Conservation (phyloP, 1,140 invertebrate genomes). For the Cydia amplana region DNA sequence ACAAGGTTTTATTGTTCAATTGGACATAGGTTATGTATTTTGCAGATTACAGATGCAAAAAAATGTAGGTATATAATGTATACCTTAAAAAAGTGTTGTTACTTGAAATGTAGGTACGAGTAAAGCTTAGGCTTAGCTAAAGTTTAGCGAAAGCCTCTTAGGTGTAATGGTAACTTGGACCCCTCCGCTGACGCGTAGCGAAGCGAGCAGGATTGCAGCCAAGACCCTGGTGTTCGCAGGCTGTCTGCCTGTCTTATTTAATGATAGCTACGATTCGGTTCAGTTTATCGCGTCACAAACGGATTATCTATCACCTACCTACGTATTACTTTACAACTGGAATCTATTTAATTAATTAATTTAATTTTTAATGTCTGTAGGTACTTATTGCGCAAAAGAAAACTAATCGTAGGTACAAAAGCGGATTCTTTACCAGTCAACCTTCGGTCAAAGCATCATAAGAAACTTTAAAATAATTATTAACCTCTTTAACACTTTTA, state of each 20-base stretch:
- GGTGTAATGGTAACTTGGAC: constrained; percentile 9
- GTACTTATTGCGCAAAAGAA: no score
- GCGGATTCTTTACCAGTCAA: no score
- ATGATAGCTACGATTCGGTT: background rate
- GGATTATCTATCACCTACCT: background rate
- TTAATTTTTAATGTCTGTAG: no score
- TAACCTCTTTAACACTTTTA: no score
- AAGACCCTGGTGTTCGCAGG: background rate
- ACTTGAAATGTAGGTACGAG: background rate
- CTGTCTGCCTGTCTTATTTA: background rate
- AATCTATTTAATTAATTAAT: background rate
- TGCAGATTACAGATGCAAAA: background rate
- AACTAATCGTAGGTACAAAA: no score
- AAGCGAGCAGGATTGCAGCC: constrained; percentile 13
- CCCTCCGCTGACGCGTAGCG: constrained; percentile 19
- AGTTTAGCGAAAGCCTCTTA: constrained; percentile 26
- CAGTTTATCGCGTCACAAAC: background rate
- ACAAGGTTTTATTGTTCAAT: no score
- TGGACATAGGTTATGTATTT: background rate
- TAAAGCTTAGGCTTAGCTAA: constrained; percentile 11
- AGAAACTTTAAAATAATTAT: no score
- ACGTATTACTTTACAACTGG: background rate
- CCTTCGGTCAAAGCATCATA: no score
- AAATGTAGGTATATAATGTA: background rate
- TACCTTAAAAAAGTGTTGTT: background rate